phyloP scores from a whole-genome alignment of 2,888 invertebrate species.

The Cheiracanthium punctorium region DNA sequence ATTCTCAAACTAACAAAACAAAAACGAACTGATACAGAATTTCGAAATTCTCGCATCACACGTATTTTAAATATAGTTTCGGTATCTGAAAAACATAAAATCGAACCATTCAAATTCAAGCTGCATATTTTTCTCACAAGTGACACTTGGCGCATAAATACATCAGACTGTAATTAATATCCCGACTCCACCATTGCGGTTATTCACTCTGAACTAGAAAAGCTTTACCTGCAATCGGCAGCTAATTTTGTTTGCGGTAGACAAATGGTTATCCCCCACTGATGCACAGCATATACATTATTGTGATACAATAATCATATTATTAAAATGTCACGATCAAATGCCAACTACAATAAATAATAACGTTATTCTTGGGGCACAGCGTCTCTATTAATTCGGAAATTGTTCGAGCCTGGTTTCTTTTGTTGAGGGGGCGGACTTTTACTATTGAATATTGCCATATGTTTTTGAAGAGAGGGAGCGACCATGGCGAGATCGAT shows the following conservation, averaged over 20 bases:
- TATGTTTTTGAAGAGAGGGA: neutral
- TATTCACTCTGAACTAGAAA: too few relatives aligned
- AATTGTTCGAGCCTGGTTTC: neutral
- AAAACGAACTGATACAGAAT: too few relatives aligned
- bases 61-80: too few relatives aligned
- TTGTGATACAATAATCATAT: neutral
- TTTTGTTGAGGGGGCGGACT: neutral
- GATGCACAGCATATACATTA: neutral
- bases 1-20: too few relatives aligned
- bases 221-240: neutral
- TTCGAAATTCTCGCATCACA: too few relatives aligned
- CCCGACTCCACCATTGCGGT: too few relatives aligned
- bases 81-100: too few relatives aligned
- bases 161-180: too few relatives aligned
- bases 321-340: conserved; percentile 2
- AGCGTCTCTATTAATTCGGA: neutral
- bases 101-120: too few relatives aligned
- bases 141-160: too few relatives aligned
- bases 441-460: conserved; percentile 1
- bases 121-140: too few relatives aligned
- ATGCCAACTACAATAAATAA: neutral
- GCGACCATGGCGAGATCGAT: neutral
- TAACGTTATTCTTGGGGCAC: neutral
- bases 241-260: neutral
- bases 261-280: neutral